Base-by-base conservation (phyloP, 2,113 vertebrate genomes). In the Beaufortia kweichowensis region DNA sequence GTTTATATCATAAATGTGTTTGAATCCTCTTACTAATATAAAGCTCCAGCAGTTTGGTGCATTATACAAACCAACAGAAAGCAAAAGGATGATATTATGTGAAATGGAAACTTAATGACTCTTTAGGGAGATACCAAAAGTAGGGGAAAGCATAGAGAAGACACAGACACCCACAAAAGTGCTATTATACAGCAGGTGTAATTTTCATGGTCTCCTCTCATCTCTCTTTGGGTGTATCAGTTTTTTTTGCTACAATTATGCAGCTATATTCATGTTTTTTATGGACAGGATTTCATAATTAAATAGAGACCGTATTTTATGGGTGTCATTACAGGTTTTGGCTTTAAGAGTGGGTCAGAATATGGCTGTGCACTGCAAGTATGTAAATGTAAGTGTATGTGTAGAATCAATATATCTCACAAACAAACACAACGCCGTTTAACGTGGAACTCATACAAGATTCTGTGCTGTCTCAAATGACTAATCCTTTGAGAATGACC, bases 401-500 rank as follows among this genome's bases (percentile, higher is more conserved):
- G n/a, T 19, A 57, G 31, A 21, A 57, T 39, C 53, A 71, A 57
- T 53, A 55, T 31, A 29, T 17, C 15, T 31, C 24, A 59, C 50
- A 59, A 71, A 71, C 68, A 71, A 71, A 71, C 68, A 68, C 41
- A 71, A 15, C 26, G 31, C 17, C 14, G 9, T 39, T 33, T 41
- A 71, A 71, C 39, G 31, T 41, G 68, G 53, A 53, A 56, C 68
- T 71, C 68, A 41, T 59, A 41, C 68, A 41, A 57, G 68, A 57
- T 71, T 55, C 57, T 59, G 31, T 57, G 53, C 50, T 2, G 23
- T 21, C 33, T 9, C 68, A 73, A 60, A 43, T 43, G 35, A 73
- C 70, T 60, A 61, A 73, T 73, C 70, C 70, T 61, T 73, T 73
- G 57, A 61, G 70, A 60, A 61, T 60, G 70, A 59, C 70, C 35